phyloP scores from a whole-genome alignment of 2,797 vertebrate species.

The Sandelia bainsii region DNA sequence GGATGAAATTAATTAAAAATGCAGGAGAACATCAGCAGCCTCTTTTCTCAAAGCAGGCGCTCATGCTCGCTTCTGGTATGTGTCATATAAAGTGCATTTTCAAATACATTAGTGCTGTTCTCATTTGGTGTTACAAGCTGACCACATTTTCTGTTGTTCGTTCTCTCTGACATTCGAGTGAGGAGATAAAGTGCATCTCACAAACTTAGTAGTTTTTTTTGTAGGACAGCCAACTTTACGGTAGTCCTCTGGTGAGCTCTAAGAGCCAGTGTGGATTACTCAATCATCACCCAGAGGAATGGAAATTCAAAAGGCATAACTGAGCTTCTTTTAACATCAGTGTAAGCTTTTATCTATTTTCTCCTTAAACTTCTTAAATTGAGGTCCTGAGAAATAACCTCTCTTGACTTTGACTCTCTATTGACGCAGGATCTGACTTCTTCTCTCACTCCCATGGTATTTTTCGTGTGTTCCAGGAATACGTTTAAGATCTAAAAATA shows the following conservation, averaged over 20 bases:
- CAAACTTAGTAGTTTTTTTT: conserved; percentile 7
- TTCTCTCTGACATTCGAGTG: neutral
- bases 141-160: conserved; percentile 1
- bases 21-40: conserved; percentile 71
- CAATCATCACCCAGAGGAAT: conserved; percentile 21
- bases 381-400: conserved; percentile 35
- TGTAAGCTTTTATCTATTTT: conserved; percentile 44
- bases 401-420: neutral
- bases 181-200: conserved; percentile 1
- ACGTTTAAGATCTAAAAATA: conserved; percentile 21
- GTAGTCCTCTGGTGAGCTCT: conserved; percentile 8
- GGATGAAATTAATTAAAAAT: conserved; percentile 78
- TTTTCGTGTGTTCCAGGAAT: conserved; percentile 14
- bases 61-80: conserved; percentile 58
- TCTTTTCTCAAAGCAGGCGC: conserved; percentile 60
- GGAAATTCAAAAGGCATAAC: conserved; percentile 29
- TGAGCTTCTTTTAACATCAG: conserved; percentile 24
- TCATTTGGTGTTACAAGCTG: conserved; percentile 29
- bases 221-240: conserved; percentile 12
- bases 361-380: conserved; percentile 27
- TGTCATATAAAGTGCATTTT: conserved; percentile 62
- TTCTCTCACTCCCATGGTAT: neutral
- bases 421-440: conserved; percentile 16
- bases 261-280: conserved; percentile 43
- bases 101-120: conserved; percentile 36